Evolutionary conservation across 2,797 vertebrate species (phyloP).

Genomic region (Okamejei kenojei): DNA sequence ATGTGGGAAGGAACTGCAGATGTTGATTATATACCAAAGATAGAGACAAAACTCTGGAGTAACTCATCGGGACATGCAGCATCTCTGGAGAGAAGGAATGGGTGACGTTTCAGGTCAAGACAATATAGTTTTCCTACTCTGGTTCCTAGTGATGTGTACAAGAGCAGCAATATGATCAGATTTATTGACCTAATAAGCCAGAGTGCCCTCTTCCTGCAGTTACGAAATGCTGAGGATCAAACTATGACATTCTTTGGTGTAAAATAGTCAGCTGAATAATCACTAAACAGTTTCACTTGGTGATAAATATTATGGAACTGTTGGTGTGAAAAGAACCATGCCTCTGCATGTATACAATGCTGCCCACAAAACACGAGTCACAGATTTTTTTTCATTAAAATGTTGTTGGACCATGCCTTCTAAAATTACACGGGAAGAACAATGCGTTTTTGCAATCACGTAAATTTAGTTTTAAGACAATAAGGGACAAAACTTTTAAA

Average conservation of each 20-base stretch:
- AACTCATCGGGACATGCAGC: too few relatives aligned
- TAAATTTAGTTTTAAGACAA: not conserved
- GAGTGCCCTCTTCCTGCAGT: not conserved
- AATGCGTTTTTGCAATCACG: not conserved
- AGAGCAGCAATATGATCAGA: not conserved
- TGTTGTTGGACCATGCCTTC: not conserved
- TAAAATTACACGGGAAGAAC: not conserved
- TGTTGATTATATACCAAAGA: too few relatives aligned
- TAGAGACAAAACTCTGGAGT: too few relatives aligned
- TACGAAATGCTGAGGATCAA: not conserved
- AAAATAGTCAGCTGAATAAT: not conserved
- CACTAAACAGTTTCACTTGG: not conserved
- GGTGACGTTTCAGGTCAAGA: too few relatives aligned
- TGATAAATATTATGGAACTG: not conserved
- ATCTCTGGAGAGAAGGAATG: too few relatives aligned
- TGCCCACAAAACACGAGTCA: not conserved
- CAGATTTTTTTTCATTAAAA: not conserved
- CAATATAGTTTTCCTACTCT: not conserved
- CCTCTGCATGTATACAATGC: not conserved
- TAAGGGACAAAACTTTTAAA: not conserved
- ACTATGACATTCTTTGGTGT: not conserved
- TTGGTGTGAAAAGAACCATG: not conserved
- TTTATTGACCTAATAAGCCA: not conserved
- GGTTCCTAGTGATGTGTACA: not conserved
- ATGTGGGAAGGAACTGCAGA: too few relatives aligned